Evolutionary conservation across 2,113 vertebrate species (phyloP).

Genomic region (cat (Felis catus)): F.catus_Fca126_mat1.0 CM031417.1:16557501-16558000

Average conservation of each 20-base stretch:
- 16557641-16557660: background rate
- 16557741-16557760: background rate
- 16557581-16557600: slow-evolving; percentile 36
- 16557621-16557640: slow-evolving; percentile 46
- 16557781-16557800: background rate
- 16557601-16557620: slow-evolving; percentile 33
- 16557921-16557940: no score
- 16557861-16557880: background rate
- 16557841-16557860: background rate
- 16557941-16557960: background rate
- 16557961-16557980: background rate
- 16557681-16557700: background rate
- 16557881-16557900: background rate
- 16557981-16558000: background rate
- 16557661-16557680: background rate
- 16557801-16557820: background rate
- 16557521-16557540: slow-evolving; percentile 27
- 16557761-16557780: background rate
- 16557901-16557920: background rate
- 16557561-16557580: slow-evolving; percentile 46
- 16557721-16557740: background rate
- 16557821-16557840: background rate
- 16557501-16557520: background rate
- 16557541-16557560: slow-evolving; percentile 57
- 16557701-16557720: background rate